phyloP scores from a whole-genome alignment of 2,888 invertebrate species.

The Iphiclides podalirius region DNA sequence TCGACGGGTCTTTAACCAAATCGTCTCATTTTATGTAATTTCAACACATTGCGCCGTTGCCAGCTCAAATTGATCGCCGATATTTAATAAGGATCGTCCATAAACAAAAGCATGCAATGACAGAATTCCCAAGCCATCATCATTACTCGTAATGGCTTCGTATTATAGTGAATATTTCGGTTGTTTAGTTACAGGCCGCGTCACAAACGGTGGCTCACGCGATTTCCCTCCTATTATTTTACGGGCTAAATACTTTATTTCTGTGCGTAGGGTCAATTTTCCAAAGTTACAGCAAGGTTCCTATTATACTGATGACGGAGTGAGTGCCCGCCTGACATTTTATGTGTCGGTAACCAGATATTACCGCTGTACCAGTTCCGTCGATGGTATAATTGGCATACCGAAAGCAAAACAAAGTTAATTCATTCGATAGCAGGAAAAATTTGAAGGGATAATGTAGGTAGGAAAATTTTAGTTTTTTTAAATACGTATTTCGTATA shows the following conservation, averaged over 20 bases:
- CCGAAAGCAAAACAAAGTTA: too few species aligned
- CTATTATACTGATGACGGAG: too few species aligned
- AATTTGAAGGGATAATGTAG: too few species aligned
- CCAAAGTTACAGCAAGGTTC: conserved; percentile 9
- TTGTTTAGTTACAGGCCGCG: conserved; percentile 65
- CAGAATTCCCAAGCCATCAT: conserved; percentile 69
- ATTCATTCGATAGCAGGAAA: too few species aligned
- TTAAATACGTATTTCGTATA: too few species aligned
- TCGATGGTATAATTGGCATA: too few species aligned
- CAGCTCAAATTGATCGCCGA: conserved; percentile 19
- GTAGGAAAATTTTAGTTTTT: too few species aligned
- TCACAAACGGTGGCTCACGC: conserved; percentile 49
- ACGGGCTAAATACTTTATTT: conserved; percentile 19
- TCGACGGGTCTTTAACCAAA: too few species aligned
- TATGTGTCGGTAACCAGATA: too few species aligned
- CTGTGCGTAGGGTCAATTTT: conserved; percentile 14
- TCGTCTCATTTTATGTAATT: conserved; percentile 4
- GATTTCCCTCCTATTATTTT: conserved; percentile 43
- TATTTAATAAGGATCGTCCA: conserved; percentile 25
- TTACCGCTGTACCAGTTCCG: too few species aligned
- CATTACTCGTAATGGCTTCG: conserved; percentile 66
- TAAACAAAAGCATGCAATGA: conserved; percentile 39
- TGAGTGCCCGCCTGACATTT: too few species aligned
- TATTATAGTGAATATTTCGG: conserved; percentile 70
- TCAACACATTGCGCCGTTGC: conserved; percentile 6